Percentiles rank a stretch among this genome's conserved stretches.
These are phyloP conservation scores for Okamejei kenojei DNA, from an alignment of 2,797 vertebrate genomes.

Conservation along the genomic window DNA sequence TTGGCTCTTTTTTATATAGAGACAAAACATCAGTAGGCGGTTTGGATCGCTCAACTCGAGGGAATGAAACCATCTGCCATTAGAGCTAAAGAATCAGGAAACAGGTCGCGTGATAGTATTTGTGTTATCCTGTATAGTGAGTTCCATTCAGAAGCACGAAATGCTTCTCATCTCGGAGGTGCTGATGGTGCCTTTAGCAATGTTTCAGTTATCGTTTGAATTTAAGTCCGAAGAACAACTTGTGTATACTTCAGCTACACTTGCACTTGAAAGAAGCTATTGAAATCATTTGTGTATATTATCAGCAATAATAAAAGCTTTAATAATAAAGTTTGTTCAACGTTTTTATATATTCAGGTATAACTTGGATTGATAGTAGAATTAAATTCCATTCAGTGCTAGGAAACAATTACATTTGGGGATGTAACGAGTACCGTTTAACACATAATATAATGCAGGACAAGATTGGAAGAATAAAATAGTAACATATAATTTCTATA, in stretches of 20 bases:
- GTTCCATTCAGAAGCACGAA: background rate
- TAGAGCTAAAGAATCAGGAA: conserved; percentile 41
- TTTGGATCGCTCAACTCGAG: conserved; percentile 52
- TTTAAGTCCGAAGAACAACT: background rate
- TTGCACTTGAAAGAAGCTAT: background rate
- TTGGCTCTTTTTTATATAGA: conserved; percentile 13
- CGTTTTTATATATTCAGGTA: background rate
- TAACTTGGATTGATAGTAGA: background rate
- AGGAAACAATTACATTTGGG: background rate
- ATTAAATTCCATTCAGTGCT: background rate
- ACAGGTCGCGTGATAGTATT: conserved; percentile 34
- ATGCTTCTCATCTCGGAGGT: background rate
- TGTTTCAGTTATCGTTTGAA: background rate
- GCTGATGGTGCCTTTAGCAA: background rate
- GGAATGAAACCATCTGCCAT: conserved; percentile 86
- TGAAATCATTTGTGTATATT: background rate
- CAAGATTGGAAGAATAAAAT: background rate
- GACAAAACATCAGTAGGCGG: conserved; percentile 58
- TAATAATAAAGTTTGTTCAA: background rate
- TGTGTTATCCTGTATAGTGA: background rate
- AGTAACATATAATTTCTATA: too few species aligned
- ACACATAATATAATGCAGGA: background rate
- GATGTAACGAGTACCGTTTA: background rate
- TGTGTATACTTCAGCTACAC: background rate
- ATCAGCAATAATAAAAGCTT: background rate